phyloP scores from a whole-genome alignment of 64 coral and sea anemone species.

The Stichodactyla helianthus region DNA sequence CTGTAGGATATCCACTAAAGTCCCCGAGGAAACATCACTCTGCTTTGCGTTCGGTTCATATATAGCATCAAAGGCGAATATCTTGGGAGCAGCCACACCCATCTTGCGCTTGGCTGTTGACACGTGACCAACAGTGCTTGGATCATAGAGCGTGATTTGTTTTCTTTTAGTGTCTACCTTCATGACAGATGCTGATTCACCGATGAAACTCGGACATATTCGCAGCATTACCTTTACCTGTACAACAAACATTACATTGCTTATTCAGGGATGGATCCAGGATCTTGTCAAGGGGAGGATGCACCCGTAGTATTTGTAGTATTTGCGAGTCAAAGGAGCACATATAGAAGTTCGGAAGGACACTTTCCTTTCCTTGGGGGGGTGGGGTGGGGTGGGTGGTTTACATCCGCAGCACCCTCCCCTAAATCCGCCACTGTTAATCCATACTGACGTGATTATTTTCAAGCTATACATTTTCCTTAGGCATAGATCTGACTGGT shows the following conservation, averaged over 20 bases:
- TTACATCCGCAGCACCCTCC: no score
- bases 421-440: no score
- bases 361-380: no score
- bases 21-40: slow-evolving; percentile 77
- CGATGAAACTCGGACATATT: slow-evolving; percentile 88
- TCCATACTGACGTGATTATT: no score
- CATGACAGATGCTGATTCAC: slow-evolving; percentile 93
- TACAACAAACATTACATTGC: neutral
- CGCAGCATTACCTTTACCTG: slow-evolving; percentile 96
- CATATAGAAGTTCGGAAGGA: no score
- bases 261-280: no score
- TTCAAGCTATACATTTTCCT: no score
- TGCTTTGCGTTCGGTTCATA: slow-evolving; percentile 82
- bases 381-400: no score
- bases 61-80: slow-evolving; percentile 94
- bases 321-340: no score
- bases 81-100: slow-evolving; percentile 98
- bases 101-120: slow-evolving; percentile 86
- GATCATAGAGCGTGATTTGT: slow-evolving; percentile 94
- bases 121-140: slow-evolving; percentile 85
- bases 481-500: no score
- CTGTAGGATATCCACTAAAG: slow-evolving; percentile 80
- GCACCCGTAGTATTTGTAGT: no score
- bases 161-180: slow-evolving; percentile 85
- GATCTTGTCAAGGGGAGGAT: no score